A percentile compares a stretch with the other conserved stretches of the same genome.
These are phyloP conservation scores for Patella depressa DNA, from an alignment of 2,888 invertebrate genomes.

Conservation along the genomic window DNA sequence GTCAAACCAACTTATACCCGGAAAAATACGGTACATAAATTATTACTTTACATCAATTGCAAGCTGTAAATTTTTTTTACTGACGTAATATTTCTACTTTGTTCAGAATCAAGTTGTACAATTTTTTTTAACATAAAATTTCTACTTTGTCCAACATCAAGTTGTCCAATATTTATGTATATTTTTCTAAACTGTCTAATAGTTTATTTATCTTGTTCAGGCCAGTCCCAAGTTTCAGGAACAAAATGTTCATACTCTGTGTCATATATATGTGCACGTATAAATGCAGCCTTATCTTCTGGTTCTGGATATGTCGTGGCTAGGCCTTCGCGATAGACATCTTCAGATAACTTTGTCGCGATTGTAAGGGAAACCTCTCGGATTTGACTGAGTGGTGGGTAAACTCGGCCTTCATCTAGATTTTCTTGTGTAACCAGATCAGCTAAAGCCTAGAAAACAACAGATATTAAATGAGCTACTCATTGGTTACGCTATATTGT, in stretches of 20 bases:
- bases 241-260: slow-evolving; percentile 72
- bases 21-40: no score
- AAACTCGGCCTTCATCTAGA: slow-evolving; percentile 87
- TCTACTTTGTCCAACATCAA: no score
- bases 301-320: slow-evolving; percentile 75
- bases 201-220: slow-evolving; percentile 32
- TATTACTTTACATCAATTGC: no score
- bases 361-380: slow-evolving; percentile 89
- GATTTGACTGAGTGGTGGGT: slow-evolving; percentile 89
- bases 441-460: slow-evolving; percentile 79
- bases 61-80: no score
- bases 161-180: no score
- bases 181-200: no score
- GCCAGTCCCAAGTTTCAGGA: slow-evolving; percentile 73
- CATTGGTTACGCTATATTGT: neutral
- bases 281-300: slow-evolving; percentile 73
- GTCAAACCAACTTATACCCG: no score
- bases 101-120: no score
- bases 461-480: neutral
- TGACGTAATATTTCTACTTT: no score
- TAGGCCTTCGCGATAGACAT: slow-evolving; percentile 79
- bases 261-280: slow-evolving; percentile 64
- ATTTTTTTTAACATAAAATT: no score
- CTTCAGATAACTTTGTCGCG: slow-evolving; percentile 84
- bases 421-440: slow-evolving; percentile 85